phyloP scores from a whole-genome alignment of 2,888 invertebrate genomes.

The Nephrotoma flavescens region DNA sequence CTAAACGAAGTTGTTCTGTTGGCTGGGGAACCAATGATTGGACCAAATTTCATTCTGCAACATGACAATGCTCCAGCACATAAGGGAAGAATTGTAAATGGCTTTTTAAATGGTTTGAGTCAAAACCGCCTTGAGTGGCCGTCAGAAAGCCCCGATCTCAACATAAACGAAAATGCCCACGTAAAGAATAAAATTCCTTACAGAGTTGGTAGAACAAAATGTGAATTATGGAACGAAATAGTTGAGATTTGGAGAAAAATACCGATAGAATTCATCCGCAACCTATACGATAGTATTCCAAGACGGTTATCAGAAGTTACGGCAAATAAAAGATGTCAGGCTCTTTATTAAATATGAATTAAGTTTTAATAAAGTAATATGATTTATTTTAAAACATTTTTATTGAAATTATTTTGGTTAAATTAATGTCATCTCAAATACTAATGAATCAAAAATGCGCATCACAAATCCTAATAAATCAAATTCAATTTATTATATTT shows the following conservation, averaged over 20 bases:
- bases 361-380: too few species aligned
- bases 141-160: too few species aligned
- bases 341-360: too few species aligned
- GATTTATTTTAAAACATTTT: too few species aligned
- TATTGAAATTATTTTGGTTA: too few species aligned
- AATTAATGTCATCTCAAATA: too few species aligned
- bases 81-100: not conserved
- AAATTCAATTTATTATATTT: too few species aligned
- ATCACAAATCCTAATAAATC: too few species aligned
- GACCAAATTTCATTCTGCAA: not conserved
- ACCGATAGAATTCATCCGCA: not conserved
- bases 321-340: not conserved
- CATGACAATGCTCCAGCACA: not conserved
- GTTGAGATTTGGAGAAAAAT: not conserved
- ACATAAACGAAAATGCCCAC: not conserved
- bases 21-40: not conserved
- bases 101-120: not conserved
- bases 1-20: too few species aligned
- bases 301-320: not conserved
- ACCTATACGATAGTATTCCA: not conserved
- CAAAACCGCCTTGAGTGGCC: not conserved
- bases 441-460: too few species aligned
- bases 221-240: not conserved
- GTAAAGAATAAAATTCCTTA: not conserved
- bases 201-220: not conserved